Evolutionary conservation across 2,888 invertebrate genomes (phyloP).

Genomic region (Thymelicus sylvestris): DNA sequence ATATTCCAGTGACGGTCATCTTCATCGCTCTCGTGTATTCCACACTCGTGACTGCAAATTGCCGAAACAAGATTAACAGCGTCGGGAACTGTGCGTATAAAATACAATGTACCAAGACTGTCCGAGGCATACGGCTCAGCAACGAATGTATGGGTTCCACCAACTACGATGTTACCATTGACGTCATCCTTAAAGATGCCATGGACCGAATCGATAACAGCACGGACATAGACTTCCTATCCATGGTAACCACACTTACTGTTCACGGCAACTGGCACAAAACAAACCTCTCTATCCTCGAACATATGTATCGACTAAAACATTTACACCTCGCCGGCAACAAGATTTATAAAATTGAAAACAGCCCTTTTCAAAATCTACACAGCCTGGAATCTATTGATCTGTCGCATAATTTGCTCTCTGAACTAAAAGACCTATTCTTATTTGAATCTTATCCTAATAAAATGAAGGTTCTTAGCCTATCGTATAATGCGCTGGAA

Average conservation of each 20-base stretch:
- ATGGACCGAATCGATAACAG: slow-evolving; percentile 52
- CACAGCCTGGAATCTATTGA: slow-evolving; percentile 60
- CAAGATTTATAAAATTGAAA: slow-evolving; percentile 56
- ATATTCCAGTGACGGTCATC: slow-evolving; percentile 52
- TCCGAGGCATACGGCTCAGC: slow-evolving; percentile 55
- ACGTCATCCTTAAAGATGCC: slow-evolving; percentile 60
- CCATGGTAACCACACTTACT: slow-evolving; percentile 59
- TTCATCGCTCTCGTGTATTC: slow-evolving; percentile 49
- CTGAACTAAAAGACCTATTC: slow-evolving; percentile 60
- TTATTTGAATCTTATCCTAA: slow-evolving; percentile 60
- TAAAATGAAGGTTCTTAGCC: slow-evolving; percentile 56
- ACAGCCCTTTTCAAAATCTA: slow-evolving; percentile 58
- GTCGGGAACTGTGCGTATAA: slow-evolving; percentile 56
- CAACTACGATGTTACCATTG: slow-evolving; percentile 60
- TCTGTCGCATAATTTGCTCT: slow-evolving; percentile 62
- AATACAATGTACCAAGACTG: slow-evolving; percentile 57
- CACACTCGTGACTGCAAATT: slow-evolving; percentile 57
- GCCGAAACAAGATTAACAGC: slow-evolving; percentile 46
- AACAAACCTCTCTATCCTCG: slow-evolving; percentile 58
- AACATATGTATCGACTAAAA: slow-evolving; percentile 59
- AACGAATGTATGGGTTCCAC: slow-evolving; percentile 61
- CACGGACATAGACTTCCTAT: slow-evolving; percentile 54
- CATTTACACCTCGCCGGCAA: slow-evolving; percentile 55
- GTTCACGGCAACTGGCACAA: slow-evolving; percentile 56
- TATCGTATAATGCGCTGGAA: slow-evolving; percentile 61